Percentiles rank a stretch among this genome's conserved stretches.
These are phyloP conservation scores for Gobius niger DNA, from an alignment of 2,113 vertebrate species.

Conservation along the genomic window DNA sequence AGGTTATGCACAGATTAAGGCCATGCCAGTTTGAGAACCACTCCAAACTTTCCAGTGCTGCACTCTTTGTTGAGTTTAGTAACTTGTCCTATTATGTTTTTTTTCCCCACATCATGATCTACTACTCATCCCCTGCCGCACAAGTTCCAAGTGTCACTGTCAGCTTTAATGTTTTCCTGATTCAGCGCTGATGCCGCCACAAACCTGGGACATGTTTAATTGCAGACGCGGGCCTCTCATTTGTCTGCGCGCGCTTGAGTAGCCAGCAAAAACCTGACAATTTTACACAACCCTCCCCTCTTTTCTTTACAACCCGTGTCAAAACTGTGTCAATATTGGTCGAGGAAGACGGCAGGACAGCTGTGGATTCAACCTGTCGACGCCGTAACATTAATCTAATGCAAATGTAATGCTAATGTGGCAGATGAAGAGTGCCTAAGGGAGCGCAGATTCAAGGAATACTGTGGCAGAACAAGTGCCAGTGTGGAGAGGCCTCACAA, in stretches of 20 bases:
- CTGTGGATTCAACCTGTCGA: constrained; percentile 30
- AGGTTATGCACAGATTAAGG: too few relatives aligned
- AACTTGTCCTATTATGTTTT: not conserved
- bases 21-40: not conserved
- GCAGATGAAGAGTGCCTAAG: constrained; percentile 17
- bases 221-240: constrained; percentile 6
- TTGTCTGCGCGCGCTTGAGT: constrained; percentile 6
- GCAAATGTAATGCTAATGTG: constrained; percentile 53
- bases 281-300: not conserved
- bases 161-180: constrained; percentile 11
- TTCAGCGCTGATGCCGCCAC: constrained; percentile 14
- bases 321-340: constrained; percentile 43
- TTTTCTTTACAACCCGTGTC: constrained; percentile 20
- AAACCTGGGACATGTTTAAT: constrained; percentile 10
- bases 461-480: constrained; percentile 7
- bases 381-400: constrained; percentile 34
- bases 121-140: not conserved
- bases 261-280: constrained; percentile 16
- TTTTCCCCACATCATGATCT: not conserved
- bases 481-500: not conserved
- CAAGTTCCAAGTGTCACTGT: not conserved
- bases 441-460: constrained; percentile 17
- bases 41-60: not conserved
- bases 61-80: not conserved
- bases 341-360: constrained; percentile 34